Evolutionary conservation across 2,113 vertebrate genomes (phyloP).

Genomic region (Ploceus nigricollis): DNA sequence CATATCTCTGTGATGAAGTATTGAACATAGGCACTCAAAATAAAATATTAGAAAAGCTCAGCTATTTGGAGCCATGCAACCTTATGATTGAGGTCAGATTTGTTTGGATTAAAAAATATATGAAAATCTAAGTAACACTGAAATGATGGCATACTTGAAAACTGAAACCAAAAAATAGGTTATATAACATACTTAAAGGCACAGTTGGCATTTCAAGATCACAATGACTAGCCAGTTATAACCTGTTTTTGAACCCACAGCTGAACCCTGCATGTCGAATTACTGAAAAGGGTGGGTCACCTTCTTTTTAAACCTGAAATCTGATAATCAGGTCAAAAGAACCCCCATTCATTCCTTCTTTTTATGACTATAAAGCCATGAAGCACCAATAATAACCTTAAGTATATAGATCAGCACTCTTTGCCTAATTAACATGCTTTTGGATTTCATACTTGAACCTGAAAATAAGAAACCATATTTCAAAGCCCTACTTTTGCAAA

Average conservation of each 20-base stretch:
- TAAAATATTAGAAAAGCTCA: slow-evolving; percentile 47
- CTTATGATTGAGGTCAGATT: slow-evolving; percentile 50
- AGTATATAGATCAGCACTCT: slow-evolving; percentile 12
- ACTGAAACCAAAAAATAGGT: slow-evolving; percentile 30
- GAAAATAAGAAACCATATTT: not conserved
- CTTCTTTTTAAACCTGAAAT: slow-evolving; percentile 60
- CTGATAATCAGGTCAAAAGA: slow-evolving; percentile 55
- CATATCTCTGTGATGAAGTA: slow-evolving; percentile 49
- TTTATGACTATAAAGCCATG: slow-evolving; percentile 35
- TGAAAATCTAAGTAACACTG: not conserved
- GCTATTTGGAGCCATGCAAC: slow-evolving; percentile 20
- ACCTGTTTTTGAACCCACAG: slow-evolving; percentile 50
- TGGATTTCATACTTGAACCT: slow-evolving; percentile 34
- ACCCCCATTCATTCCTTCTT: slow-evolving; percentile 57
- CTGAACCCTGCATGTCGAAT: slow-evolving; percentile 22
- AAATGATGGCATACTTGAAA: slow-evolving; percentile 16
- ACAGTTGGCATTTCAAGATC: slow-evolving; percentile 39
- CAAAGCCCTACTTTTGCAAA: not conserved
- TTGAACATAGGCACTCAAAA: not conserved
- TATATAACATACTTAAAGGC: slow-evolving; percentile 38
- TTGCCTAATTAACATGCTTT: slow-evolving; percentile 37
- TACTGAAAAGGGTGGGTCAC: slow-evolving; percentile 49
- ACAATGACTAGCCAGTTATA: slow-evolving; percentile 49
- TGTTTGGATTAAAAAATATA: slow-evolving; percentile 26
- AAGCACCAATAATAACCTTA: slow-evolving; percentile 45